Conservation (phyloP, 2,888 invertebrate species). For the Nephrocerus scutellatus region DNA sequence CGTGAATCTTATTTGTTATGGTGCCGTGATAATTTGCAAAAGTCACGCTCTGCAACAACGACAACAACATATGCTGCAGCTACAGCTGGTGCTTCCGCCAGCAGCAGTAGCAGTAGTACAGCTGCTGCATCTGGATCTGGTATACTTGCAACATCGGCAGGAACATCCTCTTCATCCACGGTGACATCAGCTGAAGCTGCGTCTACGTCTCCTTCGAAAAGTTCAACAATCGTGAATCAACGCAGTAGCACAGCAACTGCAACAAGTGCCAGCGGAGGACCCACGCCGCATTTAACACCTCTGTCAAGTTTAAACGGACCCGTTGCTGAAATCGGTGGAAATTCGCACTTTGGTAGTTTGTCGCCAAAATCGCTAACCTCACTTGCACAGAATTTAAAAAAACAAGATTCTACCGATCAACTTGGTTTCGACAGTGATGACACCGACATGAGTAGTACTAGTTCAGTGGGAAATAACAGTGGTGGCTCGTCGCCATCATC, state of each 20-base stretch:
- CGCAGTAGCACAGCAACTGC: constrained; percentile 19
- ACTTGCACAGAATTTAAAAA: constrained; percentile 26
- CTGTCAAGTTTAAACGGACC: constrained; percentile 13
- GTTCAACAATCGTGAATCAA: constrained; percentile 25
- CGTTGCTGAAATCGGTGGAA: constrained; percentile 8
- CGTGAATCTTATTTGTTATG: constrained; percentile 78
- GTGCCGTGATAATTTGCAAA: constrained; percentile 60
- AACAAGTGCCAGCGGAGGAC: constrained; percentile 13
- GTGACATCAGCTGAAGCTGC: constrained; percentile 40
- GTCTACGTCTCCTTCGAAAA: constrained; percentile 40
- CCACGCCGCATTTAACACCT: too few relatives aligned
- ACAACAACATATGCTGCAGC: constrained; percentile 18
- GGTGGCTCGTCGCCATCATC: constrained; percentile 34
- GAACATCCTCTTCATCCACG: constrained; percentile 36
- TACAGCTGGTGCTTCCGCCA: constrained; percentile 18
- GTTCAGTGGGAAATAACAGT: constrained; percentile 33
- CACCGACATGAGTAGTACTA: constrained; percentile 45
- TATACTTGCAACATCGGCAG: constrained; percentile 14
- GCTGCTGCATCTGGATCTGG: constrained; percentile 13
- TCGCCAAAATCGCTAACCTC: constrained; percentile 32
- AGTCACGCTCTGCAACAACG: constrained; percentile 32
- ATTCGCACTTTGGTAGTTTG: constrained; percentile 21
- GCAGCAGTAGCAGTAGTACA: constrained; percentile 10
- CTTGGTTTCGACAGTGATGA: constrained; percentile 42
- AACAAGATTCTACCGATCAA: constrained; percentile 22